Percentiles rank a stretch among this genome's conserved stretches.
phyloP scores from a whole-genome alignment of 2,113 vertebrate genomes.

The Paratilapia polleni region DNA sequence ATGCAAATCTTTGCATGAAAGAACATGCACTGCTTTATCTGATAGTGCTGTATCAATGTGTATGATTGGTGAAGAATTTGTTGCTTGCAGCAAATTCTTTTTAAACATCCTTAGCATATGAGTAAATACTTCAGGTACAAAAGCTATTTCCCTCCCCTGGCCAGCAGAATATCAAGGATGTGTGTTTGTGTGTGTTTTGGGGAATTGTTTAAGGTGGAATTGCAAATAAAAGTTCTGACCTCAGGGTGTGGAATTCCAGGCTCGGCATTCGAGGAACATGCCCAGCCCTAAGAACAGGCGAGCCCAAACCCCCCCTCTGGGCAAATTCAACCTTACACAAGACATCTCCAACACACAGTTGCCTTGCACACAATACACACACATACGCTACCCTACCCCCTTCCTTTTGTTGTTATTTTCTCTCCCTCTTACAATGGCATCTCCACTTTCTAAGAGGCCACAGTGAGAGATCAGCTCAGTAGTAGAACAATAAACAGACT shows the following conservation, averaged over 20 bases:
- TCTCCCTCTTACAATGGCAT: slow-evolving; percentile 64
- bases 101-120: slow-evolving; percentile 33
- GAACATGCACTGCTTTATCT: slow-evolving; percentile 62
- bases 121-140: slow-evolving; percentile 53
- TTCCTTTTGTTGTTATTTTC: slow-evolving; percentile 73
- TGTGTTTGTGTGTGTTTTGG: slow-evolving; percentile 46
- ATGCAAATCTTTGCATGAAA: slow-evolving; percentile 52
- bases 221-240: slow-evolving; percentile 71
- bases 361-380: slow-evolving; percentile 33
- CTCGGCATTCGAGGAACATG: slow-evolving; percentile 71
- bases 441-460: slow-evolving; percentile 65
- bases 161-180: slow-evolving; percentile 12
- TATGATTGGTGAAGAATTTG: slow-evolving; percentile 25
- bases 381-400: slow-evolving; percentile 70
- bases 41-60: slow-evolving; percentile 33
- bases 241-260: slow-evolving; percentile 72
- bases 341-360: slow-evolving; percentile 54
- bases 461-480: slow-evolving; percentile 54
- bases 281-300: slow-evolving; percentile 62
- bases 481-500: slow-evolving; percentile 62
- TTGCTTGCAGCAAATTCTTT: slow-evolving; percentile 62
- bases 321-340: slow-evolving; percentile 62
- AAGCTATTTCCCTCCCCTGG: slow-evolving; percentile 37
- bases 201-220: slow-evolving; percentile 55
- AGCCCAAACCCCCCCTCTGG: slow-evolving; percentile 66